phyloP scores from a whole-genome alignment of 2,113 vertebrate species.

The Pongo pygmaeus region DNA sequence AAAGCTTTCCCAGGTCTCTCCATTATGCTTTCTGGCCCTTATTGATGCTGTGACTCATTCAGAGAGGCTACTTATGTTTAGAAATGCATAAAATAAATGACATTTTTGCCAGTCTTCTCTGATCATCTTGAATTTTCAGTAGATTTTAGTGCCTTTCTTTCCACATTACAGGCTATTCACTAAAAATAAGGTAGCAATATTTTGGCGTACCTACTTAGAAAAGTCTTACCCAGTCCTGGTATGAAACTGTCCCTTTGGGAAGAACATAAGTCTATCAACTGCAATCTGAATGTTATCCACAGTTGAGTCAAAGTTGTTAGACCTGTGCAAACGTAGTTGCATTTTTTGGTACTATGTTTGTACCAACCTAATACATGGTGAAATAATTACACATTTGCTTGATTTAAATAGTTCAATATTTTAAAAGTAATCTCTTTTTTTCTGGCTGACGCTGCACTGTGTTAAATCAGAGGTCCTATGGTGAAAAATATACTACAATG shows the following conservation, averaged over 20 bases:
- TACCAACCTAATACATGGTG: background rate
- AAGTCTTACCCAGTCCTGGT: background rate
- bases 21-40: background rate
- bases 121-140: background rate
- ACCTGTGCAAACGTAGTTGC: too few relatives aligned
- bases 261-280: background rate
- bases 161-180: background rate
- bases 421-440: conserved; percentile 32
- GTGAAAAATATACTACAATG: conserved; percentile 50
- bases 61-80: background rate
- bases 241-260: background rate
- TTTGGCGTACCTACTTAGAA: background rate
- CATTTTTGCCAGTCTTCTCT: background rate
- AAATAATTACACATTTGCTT: conserved; percentile 8
- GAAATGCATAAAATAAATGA: background rate
- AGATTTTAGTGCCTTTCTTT: background rate
- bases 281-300: background rate
- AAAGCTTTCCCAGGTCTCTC: background rate
- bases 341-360: too few relatives aligned
- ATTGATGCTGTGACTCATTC: background rate
- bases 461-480: conserved; percentile 62
- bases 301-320: background rate
- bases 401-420: conserved; percentile 29
- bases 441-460: conserved; percentile 25
- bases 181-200: background rate